Evolutionary conservation across 2,888 invertebrate genomes (phyloP).

Genomic region (Orchesella flavescens): DNA sequence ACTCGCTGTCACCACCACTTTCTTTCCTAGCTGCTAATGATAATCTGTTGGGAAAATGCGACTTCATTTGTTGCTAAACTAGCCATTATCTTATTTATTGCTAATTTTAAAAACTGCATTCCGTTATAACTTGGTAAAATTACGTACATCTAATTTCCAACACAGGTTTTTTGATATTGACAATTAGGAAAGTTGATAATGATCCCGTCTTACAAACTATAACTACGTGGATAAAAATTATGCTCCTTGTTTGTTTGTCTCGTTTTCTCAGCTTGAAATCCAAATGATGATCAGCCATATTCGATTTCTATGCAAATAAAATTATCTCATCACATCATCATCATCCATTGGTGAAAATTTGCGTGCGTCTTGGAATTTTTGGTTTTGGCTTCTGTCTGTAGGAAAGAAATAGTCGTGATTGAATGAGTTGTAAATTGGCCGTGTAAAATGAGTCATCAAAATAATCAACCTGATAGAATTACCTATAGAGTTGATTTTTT

Average conservation of each 20-base stretch:
- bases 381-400: neutral
- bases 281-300: constrained; percentile 34
- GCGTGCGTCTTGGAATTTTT: neutral
- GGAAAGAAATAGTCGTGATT: constrained; percentile 43
- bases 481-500: neutral
- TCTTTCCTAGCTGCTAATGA: neutral
- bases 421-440: constrained; percentile 51
- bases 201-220: neutral
- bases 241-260: too few relatives aligned
- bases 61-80: constrained; percentile 23
- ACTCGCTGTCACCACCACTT: neutral
- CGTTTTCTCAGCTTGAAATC: neutral
- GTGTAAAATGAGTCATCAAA: constrained; percentile 54
- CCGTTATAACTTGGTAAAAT: neutral
- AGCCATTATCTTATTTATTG: constrained; percentile 18
- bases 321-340: neutral
- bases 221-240: constrained; percentile 14
- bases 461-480: constrained; percentile 32
- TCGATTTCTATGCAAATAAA: constrained; percentile 54
- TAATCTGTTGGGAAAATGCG: constrained; percentile 38
- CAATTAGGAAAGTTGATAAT: constrained; percentile 24
- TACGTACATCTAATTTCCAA: constrained; percentile 8
- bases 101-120: constrained; percentile 27
- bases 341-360: neutral
- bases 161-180: constrained; percentile 14